Base-by-base conservation (phyloP, 2,113 vertebrate genomes). In the Mormoops blainvillei region DNA sequence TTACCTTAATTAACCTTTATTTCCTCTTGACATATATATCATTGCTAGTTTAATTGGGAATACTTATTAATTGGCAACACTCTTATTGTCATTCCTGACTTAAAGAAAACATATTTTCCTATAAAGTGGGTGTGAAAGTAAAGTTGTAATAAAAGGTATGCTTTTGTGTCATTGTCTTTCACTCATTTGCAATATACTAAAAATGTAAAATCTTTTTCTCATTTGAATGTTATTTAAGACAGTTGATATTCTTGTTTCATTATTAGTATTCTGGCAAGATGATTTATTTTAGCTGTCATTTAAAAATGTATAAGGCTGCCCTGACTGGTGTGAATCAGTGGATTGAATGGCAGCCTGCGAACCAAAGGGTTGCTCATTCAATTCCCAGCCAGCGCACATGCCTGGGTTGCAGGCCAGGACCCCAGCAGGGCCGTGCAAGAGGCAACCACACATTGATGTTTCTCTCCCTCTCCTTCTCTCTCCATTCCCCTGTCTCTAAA, bases 251-350 rank as follows among this genome's bases (percentile, higher is more conserved):
- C 82, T 91, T 89, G 45, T 80, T 94, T 50, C 76, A 87, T 65
- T 97, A 96, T 98, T 98, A 98, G 96, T 86, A 97, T 98, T 97
- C 95, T 78, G 43, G 43, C 41, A 61, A 91, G 82, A 82, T 88
- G 54, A 95, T 92, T 95, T 93, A 22, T 96, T 98, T 97, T 97
- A 98, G 96, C 96, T 98, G 95, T 98, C 93, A 91, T 26, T 97
- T 96, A 97, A 97, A 98, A 98, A 98, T 98, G 91, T 94, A 98
- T 98, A 97, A 98, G 80, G 80, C 97, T 98, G n/a, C n/a, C n/a
- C n/a, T n/a, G n/a, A n/a, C n/a, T n/a, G n/a, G n/a, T n/a, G n/a
- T n/a, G n/a, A n/a, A n/a, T n/a, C n/a, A n/a, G n/a, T n/a, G n/a
- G n/a, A n/a, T n/a, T n/a, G n/a, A n/a, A n/a, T n/a, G n/a, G n/a